Percentiles rank a stretch among this genome's conserved stretches.
These are phyloP conservation scores for Balearica regulorum DNA, from an alignment of 2,797 vertebrate genomes.

Conservation along the genomic window DNA sequence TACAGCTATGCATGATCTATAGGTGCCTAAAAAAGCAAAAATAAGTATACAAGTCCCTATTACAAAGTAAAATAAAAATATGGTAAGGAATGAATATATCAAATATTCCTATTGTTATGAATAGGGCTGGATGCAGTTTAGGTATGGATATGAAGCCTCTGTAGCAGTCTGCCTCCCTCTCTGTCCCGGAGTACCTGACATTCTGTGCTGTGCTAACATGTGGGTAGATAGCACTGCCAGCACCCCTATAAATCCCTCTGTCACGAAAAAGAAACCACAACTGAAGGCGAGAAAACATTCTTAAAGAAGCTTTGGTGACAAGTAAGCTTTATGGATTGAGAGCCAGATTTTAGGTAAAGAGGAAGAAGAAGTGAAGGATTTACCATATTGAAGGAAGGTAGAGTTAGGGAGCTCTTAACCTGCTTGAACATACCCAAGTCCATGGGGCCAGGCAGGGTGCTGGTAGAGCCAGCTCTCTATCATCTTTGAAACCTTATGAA, in stretches of 20 bases:
- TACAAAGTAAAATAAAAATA: not conserved
- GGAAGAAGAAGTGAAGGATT: not conserved
- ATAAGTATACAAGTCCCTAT: not conserved
- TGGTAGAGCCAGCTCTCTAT: not conserved
- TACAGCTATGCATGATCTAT: not conserved
- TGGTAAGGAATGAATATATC: not conserved
- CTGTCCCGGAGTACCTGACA: not conserved
- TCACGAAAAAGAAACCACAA: not conserved
- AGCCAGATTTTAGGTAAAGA: not conserved
- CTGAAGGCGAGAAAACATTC: not conserved
- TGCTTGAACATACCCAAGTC: not conserved
- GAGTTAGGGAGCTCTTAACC: not conserved
- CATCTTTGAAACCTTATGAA: not conserved
- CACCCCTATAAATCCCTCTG: not conserved
- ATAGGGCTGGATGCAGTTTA: not conserved
- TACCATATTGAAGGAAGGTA: not conserved
- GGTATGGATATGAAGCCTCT: not conserved
- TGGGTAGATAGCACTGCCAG: not conserved
- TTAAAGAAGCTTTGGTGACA: not conserved
- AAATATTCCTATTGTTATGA: not conserved
- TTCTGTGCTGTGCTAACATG: not conserved
- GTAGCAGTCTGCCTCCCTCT: not conserved
- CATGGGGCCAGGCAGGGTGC: not conserved
- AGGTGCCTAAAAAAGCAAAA: not conserved
- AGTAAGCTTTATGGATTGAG: not conserved